These are phyloP conservation scores for Pyrgilauda ruficollis DNA, from an alignment of 2,113 vertebrate genomes.

Conservation along the genomic window DNA sequence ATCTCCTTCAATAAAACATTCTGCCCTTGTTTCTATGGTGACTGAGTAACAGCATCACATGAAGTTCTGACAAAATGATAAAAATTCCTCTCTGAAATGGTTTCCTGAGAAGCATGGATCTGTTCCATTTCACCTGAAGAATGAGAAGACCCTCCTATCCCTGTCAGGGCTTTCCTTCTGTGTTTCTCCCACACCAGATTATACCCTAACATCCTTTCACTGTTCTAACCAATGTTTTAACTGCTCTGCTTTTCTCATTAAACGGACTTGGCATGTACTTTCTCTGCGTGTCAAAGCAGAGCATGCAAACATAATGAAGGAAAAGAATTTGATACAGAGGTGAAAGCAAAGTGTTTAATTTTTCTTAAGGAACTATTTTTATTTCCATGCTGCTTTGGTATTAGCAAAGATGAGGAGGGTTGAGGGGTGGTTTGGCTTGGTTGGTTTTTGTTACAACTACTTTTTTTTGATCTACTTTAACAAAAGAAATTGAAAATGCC, in stretches of 20 bases:
- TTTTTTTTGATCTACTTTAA: not conserved
- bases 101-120: not conserved
- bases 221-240: not conserved
- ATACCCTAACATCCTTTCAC: not conserved
- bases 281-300: slow-evolving; percentile 3
- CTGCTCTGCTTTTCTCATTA: slow-evolving; percentile 31
- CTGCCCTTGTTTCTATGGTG: not conserved
- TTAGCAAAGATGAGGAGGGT: not conserved
- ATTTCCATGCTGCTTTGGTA: not conserved
- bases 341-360: not conserved
- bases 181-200: not conserved
- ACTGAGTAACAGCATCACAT: not conserved
- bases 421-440: not conserved
- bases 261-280: not conserved
- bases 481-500: not conserved
- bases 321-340: slow-evolving; percentile 1
- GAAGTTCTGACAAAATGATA: not conserved
- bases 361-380: not conserved
- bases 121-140: not conserved
- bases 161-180: not conserved
- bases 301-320: slow-evolving; percentile 5
- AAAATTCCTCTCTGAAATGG: not conserved
- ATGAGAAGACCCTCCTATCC: not conserved
- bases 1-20: not conserved
- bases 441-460: not conserved